Percentiles rank a stretch among this genome's conserved stretches.
phyloP scores from a whole-genome alignment of 2,888 invertebrate genomes.

The Clivina fossor region DNA sequence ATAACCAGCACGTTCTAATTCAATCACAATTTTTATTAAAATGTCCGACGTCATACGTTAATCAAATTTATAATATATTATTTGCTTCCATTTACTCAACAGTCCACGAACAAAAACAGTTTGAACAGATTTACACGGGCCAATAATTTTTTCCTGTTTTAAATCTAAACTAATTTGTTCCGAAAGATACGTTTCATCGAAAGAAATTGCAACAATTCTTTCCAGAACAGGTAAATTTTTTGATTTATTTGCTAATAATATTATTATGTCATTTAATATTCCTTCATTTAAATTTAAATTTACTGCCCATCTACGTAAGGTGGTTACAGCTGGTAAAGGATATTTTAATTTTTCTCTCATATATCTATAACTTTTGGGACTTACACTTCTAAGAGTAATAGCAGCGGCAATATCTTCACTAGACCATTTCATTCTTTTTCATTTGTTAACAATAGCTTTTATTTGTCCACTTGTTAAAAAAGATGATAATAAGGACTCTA shows the following conservation, averaged over 20 bases:
- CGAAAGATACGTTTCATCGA: neutral
- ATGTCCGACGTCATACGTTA: slow-evolving; percentile 4
- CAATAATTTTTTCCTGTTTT: slow-evolving; percentile 1
- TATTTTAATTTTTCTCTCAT: slow-evolving; percentile 1
- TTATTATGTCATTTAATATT: neutral
- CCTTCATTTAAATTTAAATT: slow-evolving; percentile 4
- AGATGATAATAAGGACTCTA: neutral
- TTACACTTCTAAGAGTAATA: slow-evolving; percentile 4
- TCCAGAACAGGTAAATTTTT: neutral
- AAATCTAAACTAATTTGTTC: slow-evolving; percentile 1
- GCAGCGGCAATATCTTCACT: slow-evolving; percentile 2
- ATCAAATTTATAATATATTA: slow-evolving; percentile 9
- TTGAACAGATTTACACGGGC: neutral
- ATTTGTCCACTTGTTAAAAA: slow-evolving; percentile 2
- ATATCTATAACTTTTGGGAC: neutral
- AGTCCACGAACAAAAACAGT: neutral
- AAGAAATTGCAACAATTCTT: slow-evolving; percentile 3
- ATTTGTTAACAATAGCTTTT: neutral
- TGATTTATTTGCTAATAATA: neutral
- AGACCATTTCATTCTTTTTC: neutral
- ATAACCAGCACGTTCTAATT: neutral
- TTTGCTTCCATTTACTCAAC: neutral
- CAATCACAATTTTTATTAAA: slow-evolving; percentile 2
- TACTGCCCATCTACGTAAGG: neutral
- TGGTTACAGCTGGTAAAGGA: neutral